Evolutionary conservation across 2,888 invertebrate genomes (phyloP), one percentile per base, ranked within the genome.

Genomic region (Epiblema foenella): DNA sequence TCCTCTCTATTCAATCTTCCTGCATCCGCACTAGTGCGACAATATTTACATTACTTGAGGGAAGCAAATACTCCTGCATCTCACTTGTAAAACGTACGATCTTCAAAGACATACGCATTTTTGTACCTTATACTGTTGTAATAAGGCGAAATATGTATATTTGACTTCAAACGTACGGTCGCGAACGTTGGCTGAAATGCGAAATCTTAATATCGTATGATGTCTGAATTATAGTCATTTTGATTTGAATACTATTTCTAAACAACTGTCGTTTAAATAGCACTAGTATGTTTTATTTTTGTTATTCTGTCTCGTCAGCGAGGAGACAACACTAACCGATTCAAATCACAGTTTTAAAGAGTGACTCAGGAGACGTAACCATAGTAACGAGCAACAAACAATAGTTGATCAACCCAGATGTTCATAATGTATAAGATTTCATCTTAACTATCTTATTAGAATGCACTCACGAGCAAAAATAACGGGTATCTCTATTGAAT

Each of bases 51-150:
- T 77, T 80, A 67, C 78, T 75, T 78, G 81, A 78, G 79, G 78
- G 80, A 79, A 78, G 82, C 84, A 85, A 86, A 86, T 86, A 86
- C 81, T 83, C 78, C 78, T 72, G 63, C 39, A 3, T 77, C 72
- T 75, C 76, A 77, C 78, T 69, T 75, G 75, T 78, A 79, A 84
- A 84, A 81, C 81, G 83, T 77, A 66, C 52, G 54, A 56, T 18
- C n/a, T 12, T 57, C 18, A 17, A 49, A 54, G 57, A 5, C 15
- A 42, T n/a, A 33, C 33, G 7, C 39, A 1, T 2, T 39, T 12
- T n/a, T n/a, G 46, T 5, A 46, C 46, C 46, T 7, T n/a, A 8
- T 8, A 7, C n/a, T 3, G 8, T 46, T 46, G 46, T n/a, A 46
- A 46, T 46, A 46, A 46, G 46, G 46, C n/a, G 46, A 5, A 46